Evolutionary conservation across 2,888 invertebrate genomes (phyloP), one percentile per base, ranked within the genome.

Genomic region (Aleiodes alternator): DNA sequence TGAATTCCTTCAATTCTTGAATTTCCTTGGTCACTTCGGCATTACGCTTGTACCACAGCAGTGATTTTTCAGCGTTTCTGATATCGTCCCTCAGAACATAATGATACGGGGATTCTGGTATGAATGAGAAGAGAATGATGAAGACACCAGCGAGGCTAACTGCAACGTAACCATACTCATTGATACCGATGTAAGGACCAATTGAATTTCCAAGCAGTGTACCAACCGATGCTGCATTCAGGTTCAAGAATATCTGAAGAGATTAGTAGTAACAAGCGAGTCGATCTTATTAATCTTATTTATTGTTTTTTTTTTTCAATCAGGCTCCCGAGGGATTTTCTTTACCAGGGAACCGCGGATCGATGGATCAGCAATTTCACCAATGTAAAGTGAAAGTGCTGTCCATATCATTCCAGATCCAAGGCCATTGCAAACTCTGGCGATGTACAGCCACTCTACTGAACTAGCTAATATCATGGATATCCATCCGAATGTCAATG

Each of bases 91-190:
- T 82, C 43, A 83, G 78, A 14, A 88, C 80, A 76, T 87, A 82
- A 78, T 87, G 84, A 77, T 89, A 86, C n/a, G 89, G 89, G n/a
- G 89, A 87, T 76, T 89, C 89, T 11, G 89, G 89, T 71, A 88
- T 84, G 57, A 86, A 43, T 5, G 84, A 82, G 81, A 89, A 88
- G 43, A 87, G 78, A 29, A 82, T 72, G 23, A 87, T 79, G 80
- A 87, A 89, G 57, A 86, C 76, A 23, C 84, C 79, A 70, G 84
- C 87, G 68, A 84, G 84, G 3, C 84, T 78, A 55, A 89, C 82
- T 68, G 84, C 82, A 59, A 85, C 81, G 81, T 86, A 87, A 6
- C 84, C 84, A 76, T 84, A 89, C 73, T 83, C 74, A 69, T 83
- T 80, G 85, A 89, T 85, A 16, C 87, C 81, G 55, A 89, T 73